Conservation (phyloP, 2,888 invertebrate species). For the Rotaria sp. region DNA sequence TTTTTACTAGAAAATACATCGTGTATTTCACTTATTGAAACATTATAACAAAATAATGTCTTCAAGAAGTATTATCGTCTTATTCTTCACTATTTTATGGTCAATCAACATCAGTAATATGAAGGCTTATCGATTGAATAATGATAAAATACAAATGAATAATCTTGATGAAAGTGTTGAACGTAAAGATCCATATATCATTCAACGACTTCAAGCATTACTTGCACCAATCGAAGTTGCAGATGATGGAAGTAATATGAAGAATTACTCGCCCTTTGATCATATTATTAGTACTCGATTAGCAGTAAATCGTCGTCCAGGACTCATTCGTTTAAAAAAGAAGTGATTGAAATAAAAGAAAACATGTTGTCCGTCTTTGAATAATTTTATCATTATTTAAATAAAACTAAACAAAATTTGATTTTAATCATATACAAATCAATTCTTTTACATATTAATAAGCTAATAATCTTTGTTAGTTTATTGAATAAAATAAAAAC, state of each 20-base stretch:
- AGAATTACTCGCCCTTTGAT: background rate
- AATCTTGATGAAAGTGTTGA: background rate
- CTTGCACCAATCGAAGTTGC: background rate
- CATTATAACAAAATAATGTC: too few relatives aligned
- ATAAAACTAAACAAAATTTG: background rate
- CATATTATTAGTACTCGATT: background rate
- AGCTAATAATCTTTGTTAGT: too few relatives aligned
- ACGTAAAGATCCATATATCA: background rate
- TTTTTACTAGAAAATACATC: background rate
- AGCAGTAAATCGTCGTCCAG: background rate
- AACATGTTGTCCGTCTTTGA: background rate
- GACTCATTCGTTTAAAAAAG: constrained; percentile 24
- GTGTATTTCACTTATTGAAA: background rate
- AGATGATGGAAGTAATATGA: background rate
- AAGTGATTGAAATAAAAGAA: background rate
- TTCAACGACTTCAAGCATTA: background rate
- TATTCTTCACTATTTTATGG: background rate
- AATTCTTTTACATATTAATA: too few relatives aligned
- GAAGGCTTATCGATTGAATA: background rate
- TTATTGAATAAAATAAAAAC: too few relatives aligned
- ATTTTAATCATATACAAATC: background rate
- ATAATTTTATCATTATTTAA: background rate
- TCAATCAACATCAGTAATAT: background rate
- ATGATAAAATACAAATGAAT: background rate
- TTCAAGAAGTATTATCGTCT: background rate